These are phyloP conservation scores for Thereva unica DNA, from an alignment of 2,888 invertebrate genomes.

Conservation along the genomic window DNA sequence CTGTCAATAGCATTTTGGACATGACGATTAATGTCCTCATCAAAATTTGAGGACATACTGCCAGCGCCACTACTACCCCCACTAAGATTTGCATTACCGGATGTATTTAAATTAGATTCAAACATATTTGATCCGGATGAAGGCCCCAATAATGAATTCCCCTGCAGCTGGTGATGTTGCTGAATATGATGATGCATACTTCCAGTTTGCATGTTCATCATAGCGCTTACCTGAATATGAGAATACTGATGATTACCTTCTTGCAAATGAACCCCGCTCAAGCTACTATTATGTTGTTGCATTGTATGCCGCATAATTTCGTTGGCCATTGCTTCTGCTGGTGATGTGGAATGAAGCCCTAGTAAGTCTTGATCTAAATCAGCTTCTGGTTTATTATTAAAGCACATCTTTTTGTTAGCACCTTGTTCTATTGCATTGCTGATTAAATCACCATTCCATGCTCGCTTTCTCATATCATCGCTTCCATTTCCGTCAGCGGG, in stretches of 20 bases:
- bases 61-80: conserved; percentile 41
- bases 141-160: conserved; percentile 50
- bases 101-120: conserved; percentile 21
- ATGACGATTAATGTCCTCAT: conserved; percentile 74
- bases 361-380: conserved; percentile 42
- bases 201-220: conserved; percentile 37
- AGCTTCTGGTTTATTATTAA: conserved; percentile 35
- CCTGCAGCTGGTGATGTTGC: conserved; percentile 52
- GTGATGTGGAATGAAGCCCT: conserved; percentile 31
- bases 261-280: conserved; percentile 11
- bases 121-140: conserved; percentile 9
- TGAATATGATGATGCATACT: conserved; percentile 39
- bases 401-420: conserved; percentile 43
- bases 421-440: conserved; percentile 37
- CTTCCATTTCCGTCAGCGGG: conserved; percentile 19
- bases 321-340: conserved; percentile 34
- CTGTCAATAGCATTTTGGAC: conserved; percentile 81
- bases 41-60: conserved; percentile 54
- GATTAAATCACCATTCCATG: conserved; percentile 43
- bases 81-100: conserved; percentile 41
- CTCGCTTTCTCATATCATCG: conserved; percentile 40
- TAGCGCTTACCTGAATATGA: conserved; percentile 35
- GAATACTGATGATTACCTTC: conserved; percentile 28
- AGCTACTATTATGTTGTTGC: conserved; percentile 21
- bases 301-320: conserved; percentile 38